Percentiles rank a stretch among this genome's conserved stretches.
Conservation (phyloP, 1,140 invertebrate species). For the Scaptomyza pallida region DNA sequence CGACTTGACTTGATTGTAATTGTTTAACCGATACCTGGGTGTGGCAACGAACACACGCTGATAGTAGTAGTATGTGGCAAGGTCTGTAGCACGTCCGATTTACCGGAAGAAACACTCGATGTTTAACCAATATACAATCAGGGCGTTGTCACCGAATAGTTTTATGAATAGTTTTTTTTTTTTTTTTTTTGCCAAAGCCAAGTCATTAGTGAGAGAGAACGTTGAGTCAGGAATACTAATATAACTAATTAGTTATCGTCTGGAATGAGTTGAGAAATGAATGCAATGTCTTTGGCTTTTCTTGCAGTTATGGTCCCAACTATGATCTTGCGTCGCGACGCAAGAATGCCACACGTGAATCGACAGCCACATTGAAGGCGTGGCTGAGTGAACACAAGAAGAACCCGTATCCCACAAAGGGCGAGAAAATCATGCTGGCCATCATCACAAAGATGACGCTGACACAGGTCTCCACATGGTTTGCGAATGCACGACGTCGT, state of each 20-base stretch:
- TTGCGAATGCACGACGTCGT: conserved; percentile 95
- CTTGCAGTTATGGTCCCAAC: conserved; percentile 93
- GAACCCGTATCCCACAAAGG: conserved; percentile 98
- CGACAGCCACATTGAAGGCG: conserved; percentile 97
- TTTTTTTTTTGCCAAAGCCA: background rate
- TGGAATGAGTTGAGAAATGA: background rate
- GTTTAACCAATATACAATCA: conserved; percentile 21
- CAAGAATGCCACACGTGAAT: conserved; percentile 99
- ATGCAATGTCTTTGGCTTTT: conserved; percentile 7
- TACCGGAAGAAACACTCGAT: conserved; percentile 37
- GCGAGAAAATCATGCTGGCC: conserved; percentile 97
- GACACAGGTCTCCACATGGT: conserved; percentile 98
- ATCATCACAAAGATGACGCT: conserved; percentile 98
- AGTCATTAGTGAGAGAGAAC: conserved; percentile 11
- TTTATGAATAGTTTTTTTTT: too few relatives aligned
- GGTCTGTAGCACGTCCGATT: conserved; percentile 8
- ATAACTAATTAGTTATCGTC: too few relatives aligned
- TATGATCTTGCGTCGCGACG: conserved; percentile 96
- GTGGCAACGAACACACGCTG: conserved; percentile 29
- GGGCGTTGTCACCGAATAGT: conserved; percentile 13
- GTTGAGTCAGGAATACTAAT: too few relatives aligned
- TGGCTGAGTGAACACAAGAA: conserved; percentile 98
- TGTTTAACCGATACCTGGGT: conserved; percentile 27
- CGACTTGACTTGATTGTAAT: conserved; percentile 13
- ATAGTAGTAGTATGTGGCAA: conserved; percentile 9